Evolutionary conservation across 2,113 vertebrate genomes (phyloP), one percentile per base, ranked within the genome.

Genomic region (Aegithalos caudatus): DNA sequence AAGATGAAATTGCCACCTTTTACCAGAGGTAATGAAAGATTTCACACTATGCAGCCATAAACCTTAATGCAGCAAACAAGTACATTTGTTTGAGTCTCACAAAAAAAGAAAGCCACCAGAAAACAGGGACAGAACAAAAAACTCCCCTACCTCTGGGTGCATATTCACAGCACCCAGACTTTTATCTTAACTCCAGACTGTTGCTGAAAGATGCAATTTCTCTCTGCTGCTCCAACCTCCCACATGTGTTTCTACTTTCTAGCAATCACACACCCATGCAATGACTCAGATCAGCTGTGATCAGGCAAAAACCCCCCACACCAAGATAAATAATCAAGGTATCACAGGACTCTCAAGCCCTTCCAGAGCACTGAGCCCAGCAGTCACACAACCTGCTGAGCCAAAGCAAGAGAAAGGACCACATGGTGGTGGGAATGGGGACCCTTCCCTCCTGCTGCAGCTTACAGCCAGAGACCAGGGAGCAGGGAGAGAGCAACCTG

Each of bases 381-480:
- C 3, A 6, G 37, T 38, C 2, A 3, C 31, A 51, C 1, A 1
- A 0, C 8, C 4, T 38, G 38, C 27, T 62, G 71, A 71, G 25
- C 42, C 60, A 58, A 70, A 78, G 22, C 50, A 61, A 40, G 19
- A 57, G 20, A 57, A 69, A 71, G 15, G 35, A 38, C 29, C 11
- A 27, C 0, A 3, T 1, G 0, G 10, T 25, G 29, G 14, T 40
- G 44, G 48, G 66, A 90, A 38, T 3, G 6, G 48, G 56, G 74
- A 81, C 2, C 28, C 15, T 25, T 74, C 40, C 44, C 12, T 69
- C 42, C 51, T 60, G 47, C 47, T 62, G 38, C 51, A 79, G 18
- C 10, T 90, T 9, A 22, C 29, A 50, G n/a, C 13, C 44, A 33
- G 44, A 71, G 23, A 66, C 9, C 42, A n/a, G 0, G 25, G 29